Percentiles rank a stretch among this genome's conserved stretches.
Conservation (phyloP, 1,140 invertebrate genomes). For the Drosophila sechellia region DNA sequence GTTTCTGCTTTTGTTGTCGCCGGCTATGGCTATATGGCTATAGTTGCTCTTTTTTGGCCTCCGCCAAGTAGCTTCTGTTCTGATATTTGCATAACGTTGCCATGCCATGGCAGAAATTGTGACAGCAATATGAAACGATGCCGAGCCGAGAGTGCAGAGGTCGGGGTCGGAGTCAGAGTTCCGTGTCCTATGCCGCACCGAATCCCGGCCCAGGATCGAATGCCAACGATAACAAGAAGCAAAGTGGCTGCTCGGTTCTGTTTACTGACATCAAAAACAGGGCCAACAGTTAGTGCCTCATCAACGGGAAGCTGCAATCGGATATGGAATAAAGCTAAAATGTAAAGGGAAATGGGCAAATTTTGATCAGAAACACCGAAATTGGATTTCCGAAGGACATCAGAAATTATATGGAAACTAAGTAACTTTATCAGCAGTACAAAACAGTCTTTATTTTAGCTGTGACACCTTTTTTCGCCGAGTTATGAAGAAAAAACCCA, state of each 20-base stretch:
- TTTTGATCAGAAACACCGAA: no score
- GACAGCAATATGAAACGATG: constrained; percentile 2
- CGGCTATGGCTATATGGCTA: background rate
- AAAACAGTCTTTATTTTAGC: no score
- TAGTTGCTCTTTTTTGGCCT: constrained; percentile 4
- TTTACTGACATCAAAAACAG: constrained; percentile 1
- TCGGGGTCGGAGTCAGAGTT: background rate
- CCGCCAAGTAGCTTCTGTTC: constrained; percentile 2
- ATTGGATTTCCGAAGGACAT: no score
- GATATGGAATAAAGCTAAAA: background rate
- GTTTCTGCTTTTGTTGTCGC: background rate
- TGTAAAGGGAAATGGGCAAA: background rate
- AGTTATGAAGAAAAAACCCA: no score
- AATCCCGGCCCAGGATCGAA: background rate
- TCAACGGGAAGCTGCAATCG: background rate
- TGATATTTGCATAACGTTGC: constrained; percentile 13
- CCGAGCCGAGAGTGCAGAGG: background rate
- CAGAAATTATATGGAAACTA: no score
- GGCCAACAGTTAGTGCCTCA: background rate
- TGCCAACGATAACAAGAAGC: constrained; percentile 2
- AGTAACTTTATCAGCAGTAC: no score
- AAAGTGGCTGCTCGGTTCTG: constrained; percentile 10
- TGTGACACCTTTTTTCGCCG: no score
- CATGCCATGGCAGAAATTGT: constrained; percentile 6
- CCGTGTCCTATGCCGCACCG: no score